Percentiles rank a stretch among this genome's conserved stretches.
These are phyloP conservation scores for Drosophila leontia DNA, from an alignment of 1,140 invertebrate species.

Conservation along the genomic window DNA sequence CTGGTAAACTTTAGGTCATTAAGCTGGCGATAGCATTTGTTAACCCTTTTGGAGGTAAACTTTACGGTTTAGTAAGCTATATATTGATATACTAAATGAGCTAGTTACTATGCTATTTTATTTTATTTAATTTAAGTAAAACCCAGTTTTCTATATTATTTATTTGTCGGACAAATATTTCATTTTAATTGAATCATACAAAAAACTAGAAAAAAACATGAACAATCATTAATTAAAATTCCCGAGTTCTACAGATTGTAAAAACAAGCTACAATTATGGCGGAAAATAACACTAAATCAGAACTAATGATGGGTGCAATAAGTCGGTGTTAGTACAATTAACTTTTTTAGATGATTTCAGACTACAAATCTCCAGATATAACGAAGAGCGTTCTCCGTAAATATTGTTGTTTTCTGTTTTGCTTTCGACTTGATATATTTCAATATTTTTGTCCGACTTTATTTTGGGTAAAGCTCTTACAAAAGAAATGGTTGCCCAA, in stretches of 20 bases:
- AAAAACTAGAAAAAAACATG: neutral
- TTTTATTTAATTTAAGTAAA: neutral
- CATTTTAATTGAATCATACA: neutral
- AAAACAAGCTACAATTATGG: neutral
- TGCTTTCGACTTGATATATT: slow-evolving; percentile 16
- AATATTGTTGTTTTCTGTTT: neutral
- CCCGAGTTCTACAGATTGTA: neutral
- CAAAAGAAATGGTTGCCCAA: slow-evolving; percentile 39
- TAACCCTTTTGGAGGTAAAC: neutral
- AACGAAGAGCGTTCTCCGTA: neutral
- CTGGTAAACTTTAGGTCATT: slow-evolving; percentile 20
- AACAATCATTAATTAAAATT: neutral
- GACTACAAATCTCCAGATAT: neutral
- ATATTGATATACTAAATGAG: neutral
- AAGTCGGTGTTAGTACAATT: neutral
- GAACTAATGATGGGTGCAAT: neutral
- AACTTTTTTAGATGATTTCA: neutral
- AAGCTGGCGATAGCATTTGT: neutral
- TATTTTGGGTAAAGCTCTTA: slow-evolving; percentile 25
- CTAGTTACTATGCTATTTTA: neutral
- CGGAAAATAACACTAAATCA: neutral
- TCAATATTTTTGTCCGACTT: slow-evolving; percentile 7
- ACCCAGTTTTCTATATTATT: neutral
- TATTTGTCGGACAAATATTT: neutral
- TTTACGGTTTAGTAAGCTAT: neutral